Evolutionary conservation across 2,888 invertebrate genomes (phyloP).

Genomic region (Dryadula phaetusa): DNA sequence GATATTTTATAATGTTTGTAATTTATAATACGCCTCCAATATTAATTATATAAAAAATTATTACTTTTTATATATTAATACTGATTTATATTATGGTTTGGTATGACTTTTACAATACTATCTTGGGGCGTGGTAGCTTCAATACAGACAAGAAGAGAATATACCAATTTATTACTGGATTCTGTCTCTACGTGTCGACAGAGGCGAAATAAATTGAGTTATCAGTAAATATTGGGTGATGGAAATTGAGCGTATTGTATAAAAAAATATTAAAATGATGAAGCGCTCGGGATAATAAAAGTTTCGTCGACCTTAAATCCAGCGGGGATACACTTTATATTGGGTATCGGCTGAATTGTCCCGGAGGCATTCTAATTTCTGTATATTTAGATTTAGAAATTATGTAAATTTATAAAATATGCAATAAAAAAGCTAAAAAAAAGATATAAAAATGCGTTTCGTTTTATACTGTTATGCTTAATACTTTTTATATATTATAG

Average conservation of each 20-base stretch:
- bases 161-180: not conserved
- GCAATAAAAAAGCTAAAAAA: no score
- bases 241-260: constrained; percentile 6
- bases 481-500: no score
- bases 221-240: constrained; percentile 13
- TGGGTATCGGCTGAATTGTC: constrained; percentile 1
- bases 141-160: not conserved
- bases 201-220: constrained; percentile 11
- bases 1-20: not conserved
- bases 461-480: no score
- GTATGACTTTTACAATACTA: not conserved
- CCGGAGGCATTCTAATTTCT: constrained; percentile 19
- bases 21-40: no score
- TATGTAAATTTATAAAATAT: not conserved
- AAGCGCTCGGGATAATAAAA: constrained; percentile 13
- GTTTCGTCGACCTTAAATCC: constrained; percentile 15
- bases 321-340: constrained; percentile 16
- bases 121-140: constrained; percentile 6
- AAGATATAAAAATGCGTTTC: no score
- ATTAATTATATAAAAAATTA: no score
- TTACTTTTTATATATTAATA: not conserved
- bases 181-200: not conserved
- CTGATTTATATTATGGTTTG: not conserved
- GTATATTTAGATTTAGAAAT: not conserved
- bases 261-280: constrained; percentile 16